Percentiles rank a stretch among this genome's conserved stretches.
These are phyloP conservation scores for Microcebus ravelobensis DNA, from an alignment of 2,113 vertebrate genomes.

Conservation along the genomic window DNA sequence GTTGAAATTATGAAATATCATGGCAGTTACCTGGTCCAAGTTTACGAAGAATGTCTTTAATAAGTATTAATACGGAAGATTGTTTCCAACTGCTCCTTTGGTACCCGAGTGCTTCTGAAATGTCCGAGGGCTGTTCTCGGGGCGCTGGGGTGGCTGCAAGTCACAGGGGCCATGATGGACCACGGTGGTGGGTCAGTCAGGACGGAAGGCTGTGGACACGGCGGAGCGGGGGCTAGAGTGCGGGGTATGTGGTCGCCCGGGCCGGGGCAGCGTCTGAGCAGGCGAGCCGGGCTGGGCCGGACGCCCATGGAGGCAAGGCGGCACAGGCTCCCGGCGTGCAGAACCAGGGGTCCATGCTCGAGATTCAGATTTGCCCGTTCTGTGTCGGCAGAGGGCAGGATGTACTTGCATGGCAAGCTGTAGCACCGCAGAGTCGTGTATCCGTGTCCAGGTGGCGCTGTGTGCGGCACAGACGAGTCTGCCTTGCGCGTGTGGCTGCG, in stretches of 20 bases:
- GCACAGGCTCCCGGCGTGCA: not conserved
- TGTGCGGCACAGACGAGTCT: fast-evolving
- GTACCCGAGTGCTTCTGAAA: not conserved
- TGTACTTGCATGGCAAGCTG: too few relatives aligned
- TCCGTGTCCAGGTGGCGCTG: fast-evolving
- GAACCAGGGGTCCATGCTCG: fast-evolving
- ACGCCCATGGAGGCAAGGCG: fast-evolving
- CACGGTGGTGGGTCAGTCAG: not conserved
- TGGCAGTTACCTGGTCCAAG: not conserved
- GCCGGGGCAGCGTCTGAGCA: too few relatives aligned
- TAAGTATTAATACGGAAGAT: not conserved
- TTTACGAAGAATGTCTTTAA: not conserved
- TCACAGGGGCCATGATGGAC: not conserved
- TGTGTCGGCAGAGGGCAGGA: fast-evolving
- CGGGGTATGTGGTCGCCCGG: not conserved
- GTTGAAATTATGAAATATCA: not conserved
- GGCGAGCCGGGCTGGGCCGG: not conserved
- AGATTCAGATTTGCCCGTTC: not conserved
- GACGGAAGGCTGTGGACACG: not conserved
- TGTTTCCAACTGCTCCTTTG: not conserved
- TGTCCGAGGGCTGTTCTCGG: not conserved
- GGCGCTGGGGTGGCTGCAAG: not conserved
- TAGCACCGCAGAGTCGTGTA: fast-evolving
- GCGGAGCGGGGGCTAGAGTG: too few relatives aligned
- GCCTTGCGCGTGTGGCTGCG: not conserved